Conservation (phyloP, 2,113 vertebrate genomes). For the Clinocottus analis region DNA sequence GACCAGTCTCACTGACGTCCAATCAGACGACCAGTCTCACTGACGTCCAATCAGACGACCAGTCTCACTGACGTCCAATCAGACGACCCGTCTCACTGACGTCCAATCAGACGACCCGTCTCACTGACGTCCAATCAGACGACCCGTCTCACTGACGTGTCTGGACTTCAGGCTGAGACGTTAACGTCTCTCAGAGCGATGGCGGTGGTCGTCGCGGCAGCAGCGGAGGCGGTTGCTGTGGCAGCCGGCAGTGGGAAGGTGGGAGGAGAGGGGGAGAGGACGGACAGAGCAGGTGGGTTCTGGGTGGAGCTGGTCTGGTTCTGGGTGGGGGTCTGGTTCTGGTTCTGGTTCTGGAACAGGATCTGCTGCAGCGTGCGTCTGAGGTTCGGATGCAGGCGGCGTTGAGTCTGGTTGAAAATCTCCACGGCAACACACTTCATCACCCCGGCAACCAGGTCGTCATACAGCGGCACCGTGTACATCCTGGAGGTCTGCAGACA, state of each 20-base stretch:
- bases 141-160: too few relatives aligned
- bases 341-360: slow-evolving; percentile 83
- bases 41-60: too few relatives aligned
- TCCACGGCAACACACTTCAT: slow-evolving; percentile 95
- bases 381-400: slow-evolving; percentile 93
- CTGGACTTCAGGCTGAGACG: slow-evolving; percentile 87
- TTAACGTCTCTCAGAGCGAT: slow-evolving; percentile 93
- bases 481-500: slow-evolving; percentile 92
- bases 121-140: background rate
- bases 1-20: too few relatives aligned
- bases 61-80: too few relatives aligned
- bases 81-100: too few relatives aligned
- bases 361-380: slow-evolving; percentile 94
- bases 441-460: slow-evolving; percentile 93
- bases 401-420: slow-evolving; percentile 95
- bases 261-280: slow-evolving; percentile 51
- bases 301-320: slow-evolving; percentile 73
- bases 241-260: slow-evolving; percentile 66
- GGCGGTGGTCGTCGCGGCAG: slow-evolving; percentile 66
- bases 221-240: slow-evolving; percentile 8
- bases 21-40: too few relatives aligned
- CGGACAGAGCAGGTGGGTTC: too few relatives aligned
- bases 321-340: slow-evolving; percentile 36
- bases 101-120: too few relatives aligned
- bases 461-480: slow-evolving; percentile 97